Percentiles rank a stretch among this genome's conserved stretches.
Evolutionary conservation across 2,113 vertebrate genomes (phyloP).

Genomic region (Xyliphius kryptos): DNA sequence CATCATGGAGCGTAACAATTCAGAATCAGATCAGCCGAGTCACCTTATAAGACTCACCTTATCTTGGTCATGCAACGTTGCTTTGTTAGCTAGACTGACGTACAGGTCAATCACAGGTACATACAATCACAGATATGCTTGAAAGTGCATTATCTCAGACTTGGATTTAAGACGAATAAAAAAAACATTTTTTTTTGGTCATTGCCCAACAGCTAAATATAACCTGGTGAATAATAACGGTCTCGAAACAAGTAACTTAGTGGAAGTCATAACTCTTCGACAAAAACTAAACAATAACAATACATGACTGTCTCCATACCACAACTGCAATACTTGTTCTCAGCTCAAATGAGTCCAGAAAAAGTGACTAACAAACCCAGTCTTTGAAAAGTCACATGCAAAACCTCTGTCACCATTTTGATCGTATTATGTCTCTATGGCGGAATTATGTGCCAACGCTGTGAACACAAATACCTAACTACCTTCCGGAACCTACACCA

Average conservation of each 20-base stretch:
- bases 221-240: neutral
- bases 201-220: slow-evolving; percentile 6
- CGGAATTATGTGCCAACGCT: too few species aligned
- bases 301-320: too few species aligned
- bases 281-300: too few species aligned
- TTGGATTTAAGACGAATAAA: neutral
- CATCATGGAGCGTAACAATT: slow-evolving; percentile 32
- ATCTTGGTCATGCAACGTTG: too few species aligned
- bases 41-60: too few species aligned
- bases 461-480: too few species aligned
- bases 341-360: slow-evolving; percentile 29
- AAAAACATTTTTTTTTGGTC: slow-evolving; percentile 2
- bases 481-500: too few species aligned
- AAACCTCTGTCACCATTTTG: slow-evolving; percentile 7
- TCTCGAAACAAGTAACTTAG: slow-evolving; percentile 6
- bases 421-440: neutral
- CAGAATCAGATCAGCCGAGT: too few species aligned
- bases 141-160: slow-evolving; percentile 54
- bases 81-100: too few species aligned
- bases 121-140: slow-evolving; percentile 30
- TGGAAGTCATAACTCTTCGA: slow-evolving; percentile 8
- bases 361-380: slow-evolving; percentile 44
- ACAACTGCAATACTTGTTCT: too few species aligned
- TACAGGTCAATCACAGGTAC: slow-evolving; percentile 11
- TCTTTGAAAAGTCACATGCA: slow-evolving; percentile 18